Percentiles rank a stretch among this genome's conserved stretches.
Evolutionary conservation across 2,797 vertebrate genomes (phyloP).

Genomic region (Falco rusticolus): DNA sequence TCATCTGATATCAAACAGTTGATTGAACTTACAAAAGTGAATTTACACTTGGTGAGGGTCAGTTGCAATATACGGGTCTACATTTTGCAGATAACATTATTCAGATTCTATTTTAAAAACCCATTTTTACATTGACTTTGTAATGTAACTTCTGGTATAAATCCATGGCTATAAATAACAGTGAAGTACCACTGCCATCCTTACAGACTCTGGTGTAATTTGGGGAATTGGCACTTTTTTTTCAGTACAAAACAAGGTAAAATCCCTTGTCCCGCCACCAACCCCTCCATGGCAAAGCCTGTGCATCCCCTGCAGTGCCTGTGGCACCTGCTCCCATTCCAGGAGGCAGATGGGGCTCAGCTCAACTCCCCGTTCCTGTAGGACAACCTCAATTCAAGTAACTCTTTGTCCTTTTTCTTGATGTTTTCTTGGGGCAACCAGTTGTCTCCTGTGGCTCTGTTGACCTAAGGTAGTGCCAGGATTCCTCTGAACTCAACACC

Average conservation of each 20-base stretch:
- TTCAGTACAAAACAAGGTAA: background rate
- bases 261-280: background rate
- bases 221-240: background rate
- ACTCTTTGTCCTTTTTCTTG: background rate
- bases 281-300: background rate
- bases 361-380: background rate
- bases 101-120: background rate
- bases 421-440: rapidly evolving
- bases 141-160: background rate
- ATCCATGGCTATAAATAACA: background rate
- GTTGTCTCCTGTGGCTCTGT: background rate
- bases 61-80: background rate
- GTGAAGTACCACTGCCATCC: background rate
- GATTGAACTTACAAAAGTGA: background rate
- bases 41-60: background rate
- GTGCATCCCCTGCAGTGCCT: background rate
- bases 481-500: background rate
- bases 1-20: background rate
- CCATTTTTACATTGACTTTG: background rate
- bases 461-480: background rate
- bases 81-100: background rate
- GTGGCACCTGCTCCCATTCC: background rate
- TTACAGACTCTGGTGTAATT: background rate
- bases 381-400: background rate
- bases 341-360: background rate